Evolutionary conservation across 2,113 vertebrate species (phyloP), one percentile per base, ranked within the genome.

Genomic region (Oreochromis spilurus): DNA sequence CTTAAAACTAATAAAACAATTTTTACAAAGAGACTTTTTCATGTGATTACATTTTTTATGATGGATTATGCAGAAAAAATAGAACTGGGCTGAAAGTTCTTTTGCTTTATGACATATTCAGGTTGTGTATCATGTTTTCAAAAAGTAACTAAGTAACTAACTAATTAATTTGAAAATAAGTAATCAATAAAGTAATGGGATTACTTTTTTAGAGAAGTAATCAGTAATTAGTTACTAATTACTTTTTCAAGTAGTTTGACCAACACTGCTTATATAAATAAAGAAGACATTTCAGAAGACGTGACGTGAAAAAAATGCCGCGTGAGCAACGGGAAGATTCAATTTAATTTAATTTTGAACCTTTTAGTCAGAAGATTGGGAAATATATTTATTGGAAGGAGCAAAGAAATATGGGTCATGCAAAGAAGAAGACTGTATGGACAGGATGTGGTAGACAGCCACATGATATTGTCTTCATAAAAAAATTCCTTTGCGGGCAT

Each of bases 251-350:
- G 8, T 5, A 60, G 2, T 0, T 60, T 60, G 1, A 6, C 29
- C 57, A 60, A 34, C 29, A 13, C 4, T 3, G 9, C n/a, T 62
- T 38, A 13, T 0, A 13, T 38, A 65, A 38, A 65, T 65, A n/a
- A 65, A 38, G 34, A 38, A 1, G 9, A 62, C 29, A 13, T 67
- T 67, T 40, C 34, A 40, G 62, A 3, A 67, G 38, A 43, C 7
- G 13, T 45, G 24, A 72, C 1, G 2, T 48, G 7, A 75, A 0
- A 0, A 45, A 14, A 43, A 14, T 10, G 6, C 7, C 1, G 4
- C 0, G 36, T 21, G 19, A 67, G 36, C 19, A 0, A 13, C 2
- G 1, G 12, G 38, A 70, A 70, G 65, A 16, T 70, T 70, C 38
- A 1, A n/a, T 17, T 0, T 31, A 0, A 36, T n/a, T 36, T 4